Percentiles rank a stretch among this genome's conserved stretches.
phyloP scores from a whole-genome alignment of 1,140 invertebrate genomes.

The Octopus sinensis region DNA sequence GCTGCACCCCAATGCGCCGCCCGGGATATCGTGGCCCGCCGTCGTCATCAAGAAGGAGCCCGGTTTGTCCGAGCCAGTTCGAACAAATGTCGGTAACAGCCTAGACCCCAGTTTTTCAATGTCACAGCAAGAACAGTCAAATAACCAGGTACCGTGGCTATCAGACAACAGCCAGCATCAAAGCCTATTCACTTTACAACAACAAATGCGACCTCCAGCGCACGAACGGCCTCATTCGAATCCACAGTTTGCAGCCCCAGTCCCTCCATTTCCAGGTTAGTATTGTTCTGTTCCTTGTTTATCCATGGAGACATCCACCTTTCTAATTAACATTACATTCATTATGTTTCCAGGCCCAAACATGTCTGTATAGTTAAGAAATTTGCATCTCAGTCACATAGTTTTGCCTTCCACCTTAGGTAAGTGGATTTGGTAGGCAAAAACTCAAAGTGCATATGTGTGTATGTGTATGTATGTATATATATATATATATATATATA shows the following conservation, averaged over 20 bases:
- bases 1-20: neutral
- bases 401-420: too few relatives aligned
- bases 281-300: neutral
- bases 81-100: neutral
- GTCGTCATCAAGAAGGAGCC: conserved; percentile 1
- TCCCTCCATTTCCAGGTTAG: conserved; percentile 6
- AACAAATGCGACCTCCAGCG: neutral
- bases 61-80: neutral
- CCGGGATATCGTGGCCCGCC: neutral
- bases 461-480: too few relatives aligned
- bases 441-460: too few relatives aligned
- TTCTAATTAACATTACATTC: too few relatives aligned
- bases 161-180: neutral
- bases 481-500: too few relatives aligned
- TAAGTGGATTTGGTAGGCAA: too few relatives aligned
- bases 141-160: neutral
- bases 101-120: neutral
- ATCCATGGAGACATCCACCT: too few relatives aligned
- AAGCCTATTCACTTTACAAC: neutral
- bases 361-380: too few relatives aligned
- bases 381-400: too few relatives aligned
- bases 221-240: neutral
- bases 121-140: neutral
- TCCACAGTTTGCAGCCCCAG: conserved; percentile 7
- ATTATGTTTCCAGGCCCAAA: too few relatives aligned